These are phyloP conservation scores for Poeciliopsis gracilis DNA, from an alignment of 2,797 vertebrate species.

Conservation along the genomic window DNA sequence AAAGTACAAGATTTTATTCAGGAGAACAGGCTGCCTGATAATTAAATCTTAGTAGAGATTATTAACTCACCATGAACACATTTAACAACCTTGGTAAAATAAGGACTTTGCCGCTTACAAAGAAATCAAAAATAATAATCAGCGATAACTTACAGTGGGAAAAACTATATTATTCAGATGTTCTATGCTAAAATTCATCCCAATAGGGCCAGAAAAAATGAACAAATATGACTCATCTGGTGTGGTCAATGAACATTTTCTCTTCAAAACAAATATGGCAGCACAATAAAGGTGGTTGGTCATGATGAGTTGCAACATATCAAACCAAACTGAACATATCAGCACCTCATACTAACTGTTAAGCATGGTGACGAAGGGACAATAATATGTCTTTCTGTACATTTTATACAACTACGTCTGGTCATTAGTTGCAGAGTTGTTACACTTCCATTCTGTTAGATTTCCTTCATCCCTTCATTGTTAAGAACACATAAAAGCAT, in stretches of 20 bases:
- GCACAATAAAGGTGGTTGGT: background rate
- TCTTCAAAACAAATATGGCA: background rate
- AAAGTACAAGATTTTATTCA: background rate
- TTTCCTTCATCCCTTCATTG: background rate
- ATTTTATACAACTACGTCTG: background rate
- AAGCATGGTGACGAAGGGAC: background rate
- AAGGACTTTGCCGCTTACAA: background rate
- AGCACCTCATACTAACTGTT: background rate
- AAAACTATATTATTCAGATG: background rate
- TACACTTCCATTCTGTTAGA: background rate
- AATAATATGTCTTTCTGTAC: background rate
- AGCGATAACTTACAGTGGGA: background rate
- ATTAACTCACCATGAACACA: background rate
- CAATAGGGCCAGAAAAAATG: background rate
- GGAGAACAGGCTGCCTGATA: background rate
- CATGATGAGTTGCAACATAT: background rate
- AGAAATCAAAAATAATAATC: background rate
- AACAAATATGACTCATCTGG: background rate
- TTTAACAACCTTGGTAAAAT: background rate
- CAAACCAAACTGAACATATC: background rate
- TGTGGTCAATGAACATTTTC: background rate
- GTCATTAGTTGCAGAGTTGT: background rate
- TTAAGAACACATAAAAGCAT: background rate
- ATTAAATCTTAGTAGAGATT: background rate
- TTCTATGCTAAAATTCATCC: background rate